A percentile compares a stretch with the other conserved stretches of the same genome.
These are phyloP conservation scores for Noctua janthina DNA, from an alignment of 2,888 invertebrate genomes.

Conservation along the genomic window DNA sequence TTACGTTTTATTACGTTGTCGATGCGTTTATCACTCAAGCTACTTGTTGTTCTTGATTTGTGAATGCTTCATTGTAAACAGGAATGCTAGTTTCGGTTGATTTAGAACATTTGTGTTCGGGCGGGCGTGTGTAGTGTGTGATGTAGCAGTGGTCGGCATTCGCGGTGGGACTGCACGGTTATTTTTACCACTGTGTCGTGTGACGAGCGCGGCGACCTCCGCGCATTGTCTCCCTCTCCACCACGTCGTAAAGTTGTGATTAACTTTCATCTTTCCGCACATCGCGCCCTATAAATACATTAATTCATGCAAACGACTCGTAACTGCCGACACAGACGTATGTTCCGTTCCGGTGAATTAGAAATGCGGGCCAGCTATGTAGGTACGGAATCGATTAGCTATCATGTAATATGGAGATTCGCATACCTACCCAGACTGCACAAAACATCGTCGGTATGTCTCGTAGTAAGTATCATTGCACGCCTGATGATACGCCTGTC, in stretches of 20 bases:
- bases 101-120: conserved; percentile 31
- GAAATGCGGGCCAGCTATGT: conserved; percentile 52
- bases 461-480: background rate
- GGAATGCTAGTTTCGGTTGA: conserved; percentile 40
- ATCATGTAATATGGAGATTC: conserved; percentile 50
- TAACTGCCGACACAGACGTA: conserved; percentile 16
- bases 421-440: conserved; percentile 2
- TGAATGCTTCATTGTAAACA: conserved; percentile 25
- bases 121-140: conserved; percentile 12
- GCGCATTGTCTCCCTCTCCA: conserved; percentile 44
- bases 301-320: conserved; percentile 29
- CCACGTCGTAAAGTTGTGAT: conserved; percentile 29
- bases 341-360: conserved; percentile 49
- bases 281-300: conserved; percentile 22
- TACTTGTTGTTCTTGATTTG: conserved; percentile 24
- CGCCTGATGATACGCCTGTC: background rate
- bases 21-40: conserved; percentile 19
- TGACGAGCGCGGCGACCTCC: conserved; percentile 32
- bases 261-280: conserved; percentile 40
- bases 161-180: conserved; percentile 63
- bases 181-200: conserved; percentile 73
- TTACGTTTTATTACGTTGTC: conserved; percentile 37
- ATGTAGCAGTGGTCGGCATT: conserved; percentile 43
- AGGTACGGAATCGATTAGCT: conserved; percentile 41
- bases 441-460: background rate